Base-by-base conservation (phyloP, 1,140 invertebrate species). In the Micrasema minimum region DNA sequence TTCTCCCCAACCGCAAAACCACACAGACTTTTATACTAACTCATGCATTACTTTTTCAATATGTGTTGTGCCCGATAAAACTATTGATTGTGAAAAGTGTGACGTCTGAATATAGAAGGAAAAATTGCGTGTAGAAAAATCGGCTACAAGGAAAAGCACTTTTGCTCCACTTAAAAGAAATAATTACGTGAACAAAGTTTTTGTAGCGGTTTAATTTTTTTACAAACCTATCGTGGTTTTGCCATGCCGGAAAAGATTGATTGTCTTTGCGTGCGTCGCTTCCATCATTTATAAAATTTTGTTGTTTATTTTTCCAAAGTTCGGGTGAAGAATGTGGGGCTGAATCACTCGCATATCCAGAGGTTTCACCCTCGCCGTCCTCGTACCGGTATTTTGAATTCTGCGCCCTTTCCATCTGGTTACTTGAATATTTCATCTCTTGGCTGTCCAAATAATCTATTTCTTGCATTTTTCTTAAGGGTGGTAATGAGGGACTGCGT, bases 311-410 rank as follows among this genome's bases (percentile, higher is more conserved):
- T 77, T n/a, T 64, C 73, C 65, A 76, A 46, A 43, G 77, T 77
- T 71, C 80, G 48, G 72, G 81, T 66, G 43, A 75, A 68, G 23
- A 77, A 68, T 85, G 81, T 65, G 85, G 88, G 1, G 87, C 78
- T 26, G 87, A 90, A 72, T 91, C 90, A 76, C 90, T 91, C 12
- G 88, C 90, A 77, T 91, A 91, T 14, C 90, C 90, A 23, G 90
- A 91, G 67, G 90, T 91, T 71, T 91, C 88, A 0, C 87, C 88
- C 77, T 88, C 90, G 20, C 86, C 86, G 66, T 89, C 89, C 74
- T 83, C 83, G 3, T 82, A 76, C 43, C 83, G 82, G 71, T 82
- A 76, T 66, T 84, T 81, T 65, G 82, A 79, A 71, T 48, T 41
- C 9, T 66, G 35, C 79, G 80, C 0, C 80, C 78, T 65, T 80